A percentile compares a stretch with the other conserved stretches of the same genome.
Evolutionary conservation across 1,140 invertebrate genomes (phyloP).

Genomic region (Tetramorium parvispinum): DNA sequence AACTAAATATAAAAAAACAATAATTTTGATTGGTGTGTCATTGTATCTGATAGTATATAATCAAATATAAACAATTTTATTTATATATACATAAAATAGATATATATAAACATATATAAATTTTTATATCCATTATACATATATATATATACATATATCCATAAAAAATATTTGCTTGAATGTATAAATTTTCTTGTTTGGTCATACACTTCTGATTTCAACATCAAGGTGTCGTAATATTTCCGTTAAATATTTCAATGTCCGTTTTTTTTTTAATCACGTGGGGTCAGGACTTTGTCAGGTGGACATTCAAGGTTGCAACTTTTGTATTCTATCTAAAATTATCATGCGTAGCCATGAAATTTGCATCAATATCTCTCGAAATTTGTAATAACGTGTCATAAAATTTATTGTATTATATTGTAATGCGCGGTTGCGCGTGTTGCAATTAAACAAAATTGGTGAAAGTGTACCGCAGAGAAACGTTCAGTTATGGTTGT

Average conservation of each 20-base stretch:
- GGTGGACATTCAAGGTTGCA: background rate
- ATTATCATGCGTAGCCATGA: background rate
- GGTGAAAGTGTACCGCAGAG: background rate
- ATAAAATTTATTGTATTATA: background rate
- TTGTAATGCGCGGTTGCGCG: background rate
- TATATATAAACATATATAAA: too few relatives aligned
- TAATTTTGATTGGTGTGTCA: too few relatives aligned
- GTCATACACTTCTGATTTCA: background rate
- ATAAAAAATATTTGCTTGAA: too few relatives aligned
- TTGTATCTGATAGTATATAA: too few relatives aligned
- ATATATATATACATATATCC: too few relatives aligned
- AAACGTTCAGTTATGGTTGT: background rate
- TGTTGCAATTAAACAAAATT: conserved; percentile 6
- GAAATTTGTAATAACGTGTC: background rate
- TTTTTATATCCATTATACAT: too few relatives aligned
- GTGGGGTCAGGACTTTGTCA: background rate
- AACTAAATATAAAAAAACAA: too few relatives aligned
- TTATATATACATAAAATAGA: too few relatives aligned
- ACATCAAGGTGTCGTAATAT: background rate
- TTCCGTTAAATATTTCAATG: background rate
- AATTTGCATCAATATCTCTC: background rate
- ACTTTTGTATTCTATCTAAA: background rate
- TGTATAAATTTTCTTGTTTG: background rate
- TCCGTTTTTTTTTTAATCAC: background rate
- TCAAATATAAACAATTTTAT: too few relatives aligned